Evolutionary conservation across 2,113 vertebrate genomes (phyloP).

Genomic region (Hippoglossus stenolepis): DNA sequence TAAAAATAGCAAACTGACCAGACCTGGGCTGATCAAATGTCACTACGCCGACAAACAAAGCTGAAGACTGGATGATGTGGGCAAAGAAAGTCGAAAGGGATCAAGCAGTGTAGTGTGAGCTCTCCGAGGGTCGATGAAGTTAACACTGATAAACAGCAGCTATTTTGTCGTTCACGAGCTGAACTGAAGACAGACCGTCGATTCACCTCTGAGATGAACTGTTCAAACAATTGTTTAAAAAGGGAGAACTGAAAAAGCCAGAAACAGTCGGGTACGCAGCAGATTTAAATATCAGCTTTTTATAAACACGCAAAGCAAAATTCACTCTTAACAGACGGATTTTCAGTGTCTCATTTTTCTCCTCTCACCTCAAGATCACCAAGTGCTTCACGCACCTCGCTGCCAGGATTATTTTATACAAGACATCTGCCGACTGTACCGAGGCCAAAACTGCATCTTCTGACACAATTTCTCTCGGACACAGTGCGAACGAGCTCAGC

Average conservation of each 20-base stretch:
- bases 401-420: neutral
- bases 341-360: slow-evolving; percentile 30
- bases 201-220: slow-evolving; percentile 27
- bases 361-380: slow-evolving; percentile 8
- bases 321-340: slow-evolving; percentile 8
- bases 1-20: slow-evolving; percentile 18
- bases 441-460: neutral
- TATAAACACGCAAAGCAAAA: slow-evolving; percentile 33
- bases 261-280: neutral
- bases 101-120: neutral
- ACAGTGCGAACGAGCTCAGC: slow-evolving; percentile 22
- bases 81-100: neutral
- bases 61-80: neutral
- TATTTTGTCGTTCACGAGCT: slow-evolving; percentile 14
- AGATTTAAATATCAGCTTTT: slow-evolving; percentile 25
- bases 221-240: neutral
- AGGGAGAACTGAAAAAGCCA: neutral
- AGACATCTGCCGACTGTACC: neutral
- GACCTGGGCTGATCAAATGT: slow-evolving; percentile 19
- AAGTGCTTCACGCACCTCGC: slow-evolving; percentile 14
- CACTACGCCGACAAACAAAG: neutral
- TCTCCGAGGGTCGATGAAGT: neutral
- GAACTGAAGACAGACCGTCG: slow-evolving; percentile 4
- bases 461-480: slow-evolving; percentile 8
- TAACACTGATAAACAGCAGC: slow-evolving; percentile 36